Conservation (phyloP, 2,888 invertebrate species). For the Belgica antarctica region DNA sequence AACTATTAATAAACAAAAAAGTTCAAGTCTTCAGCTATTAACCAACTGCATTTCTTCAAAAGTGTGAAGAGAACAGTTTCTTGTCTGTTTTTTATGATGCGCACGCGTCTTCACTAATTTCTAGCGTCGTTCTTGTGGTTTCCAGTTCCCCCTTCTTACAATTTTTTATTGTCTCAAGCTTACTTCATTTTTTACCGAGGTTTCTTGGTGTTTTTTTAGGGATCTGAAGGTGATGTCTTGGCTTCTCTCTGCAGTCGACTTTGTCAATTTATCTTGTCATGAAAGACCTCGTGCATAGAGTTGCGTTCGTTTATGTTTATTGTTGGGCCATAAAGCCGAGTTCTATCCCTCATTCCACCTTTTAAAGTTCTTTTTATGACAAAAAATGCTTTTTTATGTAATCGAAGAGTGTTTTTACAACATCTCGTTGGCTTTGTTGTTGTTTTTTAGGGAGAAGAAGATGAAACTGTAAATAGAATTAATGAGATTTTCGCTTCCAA, state of each 20-base stretch:
- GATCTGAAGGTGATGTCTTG: neutral
- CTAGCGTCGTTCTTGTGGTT: conserved; percentile 1
- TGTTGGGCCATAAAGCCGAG: neutral
- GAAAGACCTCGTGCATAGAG: neutral
- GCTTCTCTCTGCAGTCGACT: neutral
- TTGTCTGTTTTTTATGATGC: conserved; percentile 30
- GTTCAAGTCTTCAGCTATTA: too few relatives aligned
- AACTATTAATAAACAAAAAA: neutral
- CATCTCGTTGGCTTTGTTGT: neutral
- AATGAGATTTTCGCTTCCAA: neutral
- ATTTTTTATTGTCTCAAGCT: conserved; percentile 22
- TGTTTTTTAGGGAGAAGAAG: neutral
- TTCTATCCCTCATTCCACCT: conserved; percentile 23
- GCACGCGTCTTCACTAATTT: conserved; percentile 32
- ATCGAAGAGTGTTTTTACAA: conserved; percentile 28
- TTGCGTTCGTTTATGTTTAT: conserved; percentile 3
- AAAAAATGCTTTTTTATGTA: conserved; percentile 28
- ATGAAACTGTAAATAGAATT: conserved; percentile 28
- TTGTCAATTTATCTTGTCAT: neutral
- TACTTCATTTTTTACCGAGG: neutral
- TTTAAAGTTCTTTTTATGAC: conserved; percentile 16
- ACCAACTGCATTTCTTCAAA: conserved; percentile 24
- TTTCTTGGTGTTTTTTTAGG: neutral
- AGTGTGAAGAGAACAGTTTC: conserved; percentile 8
- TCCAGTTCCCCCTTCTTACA: conserved; percentile 17